Evolutionary conservation across 2,888 invertebrate species (phyloP).

Genomic region (Polyommatus iphigenia): DNA sequence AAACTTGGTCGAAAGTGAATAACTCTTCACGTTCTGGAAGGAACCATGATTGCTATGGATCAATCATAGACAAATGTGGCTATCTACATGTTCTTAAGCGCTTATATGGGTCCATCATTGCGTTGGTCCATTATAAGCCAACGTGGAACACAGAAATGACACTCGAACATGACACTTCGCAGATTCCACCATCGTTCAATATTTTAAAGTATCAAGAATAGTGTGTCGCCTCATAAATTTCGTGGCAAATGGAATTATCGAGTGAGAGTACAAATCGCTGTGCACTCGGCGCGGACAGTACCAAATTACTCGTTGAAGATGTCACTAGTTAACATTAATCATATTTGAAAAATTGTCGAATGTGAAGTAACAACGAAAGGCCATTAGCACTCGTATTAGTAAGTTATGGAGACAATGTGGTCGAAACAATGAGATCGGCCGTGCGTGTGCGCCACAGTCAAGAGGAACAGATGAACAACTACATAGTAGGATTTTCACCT

Average conservation of each 20-base stretch:
- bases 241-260: slow-evolving; percentile 14
- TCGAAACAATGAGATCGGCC: slow-evolving; percentile 25
- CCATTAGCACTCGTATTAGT: slow-evolving; percentile 60
- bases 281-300: slow-evolving; percentile 38
- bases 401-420: slow-evolving; percentile 42
- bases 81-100: too few species aligned
- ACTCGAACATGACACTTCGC: slow-evolving; percentile 55
- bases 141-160: slow-evolving; percentile 34
- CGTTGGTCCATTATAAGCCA: not conserved
- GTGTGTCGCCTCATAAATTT: slow-evolving; percentile 19
- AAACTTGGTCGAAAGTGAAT: slow-evolving; percentile 72
- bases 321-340: slow-evolving; percentile 53
- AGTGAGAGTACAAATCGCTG: slow-evolving; percentile 19
- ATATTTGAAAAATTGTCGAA: slow-evolving; percentile 57
- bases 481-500: not conserved
- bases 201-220: slow-evolving; percentile 29
- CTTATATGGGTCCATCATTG: not conserved
- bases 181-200: slow-evolving; percentile 41
- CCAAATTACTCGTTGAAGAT: slow-evolving; percentile 44
- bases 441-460: slow-evolving; percentile 35
- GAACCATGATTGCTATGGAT: not conserved
- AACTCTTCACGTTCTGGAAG: slow-evolving; percentile 45
- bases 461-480: not conserved
- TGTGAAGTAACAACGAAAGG: slow-evolving; percentile 61
- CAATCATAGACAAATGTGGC: not conserved